Base-by-base conservation (phyloP, 2,797 vertebrate genomes). In the Tolypeutes matacus region DNA sequence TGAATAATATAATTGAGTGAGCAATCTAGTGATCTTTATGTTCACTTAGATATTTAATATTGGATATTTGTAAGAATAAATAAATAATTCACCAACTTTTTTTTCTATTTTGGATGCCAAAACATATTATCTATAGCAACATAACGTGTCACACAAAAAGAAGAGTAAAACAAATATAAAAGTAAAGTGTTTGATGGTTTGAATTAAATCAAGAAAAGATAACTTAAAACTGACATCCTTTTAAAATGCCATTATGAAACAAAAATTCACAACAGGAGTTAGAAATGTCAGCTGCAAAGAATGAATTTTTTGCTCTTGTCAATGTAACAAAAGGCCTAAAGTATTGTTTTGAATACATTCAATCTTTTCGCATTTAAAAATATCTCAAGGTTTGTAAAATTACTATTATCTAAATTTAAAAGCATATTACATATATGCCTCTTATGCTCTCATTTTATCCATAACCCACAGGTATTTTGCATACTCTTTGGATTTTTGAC, bases 301-400 rank as follows among this genome's bases (percentile, higher is more conserved):
- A 97, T 96, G 95, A 91, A 96, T 97, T 96, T 53, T 14, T 96
- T 94, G 0, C 95, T 97, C 95, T 97, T 96, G 53, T 95, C 95
- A 97, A 94, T 70, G 53, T 95, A 97, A 97, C 65, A 97, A 97
- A 98, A 96, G 97, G 0, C 2, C 36, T 96, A 65, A 91, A 97
- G 96, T 81, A 96, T 69, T 95, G 86, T 93, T 96, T 77, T 96
- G 36, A 89, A 93, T 86, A 95, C 73, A 96, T 31, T 95, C 78
- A 97, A 78, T 94, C 94, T 76, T 76, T 97, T 91, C 90, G 85
- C 93, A 96, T 97, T 97, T 97, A 97, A 97, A 91, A 92, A 98
- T 97, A 95, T 67, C 51, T 87, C 60, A 78, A 95, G 90, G 58
- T 60, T 92, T 83, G 14, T 92, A 95, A 96, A 96, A 97, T 92